A percentile compares a stretch with the other conserved stretches of the same genome.
Conservation (phyloP, 1,140 invertebrate species). For the Drosophila rhopaloa region DNA sequence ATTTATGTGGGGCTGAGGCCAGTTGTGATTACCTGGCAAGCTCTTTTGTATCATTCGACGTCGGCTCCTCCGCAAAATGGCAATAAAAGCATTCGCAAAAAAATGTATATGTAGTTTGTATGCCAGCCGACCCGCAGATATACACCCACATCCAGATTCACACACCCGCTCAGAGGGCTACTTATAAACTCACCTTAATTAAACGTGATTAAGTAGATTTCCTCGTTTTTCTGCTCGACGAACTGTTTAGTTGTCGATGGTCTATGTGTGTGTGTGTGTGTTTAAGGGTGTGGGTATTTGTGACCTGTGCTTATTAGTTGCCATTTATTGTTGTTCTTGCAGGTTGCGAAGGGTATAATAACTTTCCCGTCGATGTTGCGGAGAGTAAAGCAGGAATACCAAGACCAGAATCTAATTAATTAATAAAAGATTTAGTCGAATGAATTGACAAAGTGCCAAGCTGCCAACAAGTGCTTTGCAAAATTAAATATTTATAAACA, state of each 20-base stretch:
- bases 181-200: conserved; percentile 83
- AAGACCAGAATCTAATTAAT: conserved; percentile 2
- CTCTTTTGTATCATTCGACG: conserved; percentile 64
- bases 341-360: conserved; percentile 21
- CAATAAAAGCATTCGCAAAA: conserved; percentile 81
- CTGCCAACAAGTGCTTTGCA: neutral
- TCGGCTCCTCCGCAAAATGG: conserved; percentile 56
- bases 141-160: conserved; percentile 30
- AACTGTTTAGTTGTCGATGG: conserved; percentile 79
- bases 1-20: conserved; percentile 64
- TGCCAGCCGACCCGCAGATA: conserved; percentile 16
- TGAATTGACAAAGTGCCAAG: neutral
- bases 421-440: neutral
- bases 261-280: conserved; percentile 9
- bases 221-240: conserved; percentile 80
- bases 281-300: conserved; percentile 18
- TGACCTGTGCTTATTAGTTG: conserved; percentile 62
- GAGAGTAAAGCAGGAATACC: neutral
- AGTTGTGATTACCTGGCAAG: conserved; percentile 52
- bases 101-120: conserved; percentile 22
- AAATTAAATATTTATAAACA: neutral
- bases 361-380: conserved; percentile 10
- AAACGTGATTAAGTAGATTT: conserved; percentile 84
- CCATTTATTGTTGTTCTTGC: conserved; percentile 59
- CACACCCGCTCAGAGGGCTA: conserved; percentile 27